A percentile compares a stretch with the other conserved stretches of the same genome.
Evolutionary conservation across 1,140 invertebrate genomes (phyloP).

Genomic region (Microplitis mediator): DNA sequence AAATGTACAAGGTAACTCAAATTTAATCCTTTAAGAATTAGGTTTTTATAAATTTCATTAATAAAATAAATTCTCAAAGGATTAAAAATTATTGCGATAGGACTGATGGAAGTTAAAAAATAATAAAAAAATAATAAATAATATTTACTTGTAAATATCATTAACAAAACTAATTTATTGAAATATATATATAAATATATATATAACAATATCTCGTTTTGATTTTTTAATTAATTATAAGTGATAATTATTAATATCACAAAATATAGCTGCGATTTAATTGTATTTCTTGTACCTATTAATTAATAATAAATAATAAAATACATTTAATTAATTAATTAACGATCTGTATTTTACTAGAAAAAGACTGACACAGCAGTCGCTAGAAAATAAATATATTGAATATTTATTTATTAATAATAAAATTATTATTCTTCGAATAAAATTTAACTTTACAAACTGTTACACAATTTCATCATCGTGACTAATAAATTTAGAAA

Average conservation of each 20-base stretch:
- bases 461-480: not conserved
- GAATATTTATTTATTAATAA: not conserved
- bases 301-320: not conserved
- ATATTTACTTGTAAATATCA: constrained; percentile 3
- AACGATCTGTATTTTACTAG: not conserved
- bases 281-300: constrained; percentile 1
- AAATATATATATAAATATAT: not conserved
- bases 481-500: not conserved
- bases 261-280: constrained; percentile 1
- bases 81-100: not conserved
- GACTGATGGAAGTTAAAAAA: not conserved
- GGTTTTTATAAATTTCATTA: too few species aligned
- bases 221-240: not conserved
- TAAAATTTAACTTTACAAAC: not conserved
- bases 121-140: not conserved
- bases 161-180: constrained; percentile 23
- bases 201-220: not conserved
- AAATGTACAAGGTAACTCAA: not conserved
- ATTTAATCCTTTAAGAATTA: not conserved
- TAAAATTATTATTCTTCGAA: not conserved
- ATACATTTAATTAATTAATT: not conserved
- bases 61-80: too few species aligned
- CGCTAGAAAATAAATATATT: not conserved
- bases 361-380: not conserved
- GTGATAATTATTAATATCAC: not conserved